Conservation (phyloP, 2,113 vertebrate species). For the Lates calcarifer region DNA sequence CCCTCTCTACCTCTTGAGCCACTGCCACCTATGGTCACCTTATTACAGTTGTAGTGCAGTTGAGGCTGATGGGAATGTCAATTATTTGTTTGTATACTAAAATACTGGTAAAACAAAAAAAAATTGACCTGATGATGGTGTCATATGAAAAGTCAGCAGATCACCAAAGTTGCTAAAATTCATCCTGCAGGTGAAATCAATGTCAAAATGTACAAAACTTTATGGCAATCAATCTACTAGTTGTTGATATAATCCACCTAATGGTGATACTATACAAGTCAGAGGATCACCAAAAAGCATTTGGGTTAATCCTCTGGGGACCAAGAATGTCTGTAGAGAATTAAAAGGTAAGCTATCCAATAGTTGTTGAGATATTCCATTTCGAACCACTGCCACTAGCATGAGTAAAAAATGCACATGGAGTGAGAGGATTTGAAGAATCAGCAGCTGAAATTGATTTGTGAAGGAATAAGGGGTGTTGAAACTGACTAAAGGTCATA, state of each 20-base stretch:
- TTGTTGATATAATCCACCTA: no score
- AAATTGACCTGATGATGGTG: not conserved
- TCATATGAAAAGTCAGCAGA: not conserved
- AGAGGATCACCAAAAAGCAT: not conserved
- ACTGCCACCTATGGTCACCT: no score
- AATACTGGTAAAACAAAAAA: no score
- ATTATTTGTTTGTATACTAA: no score
- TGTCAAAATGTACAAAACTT: no score
- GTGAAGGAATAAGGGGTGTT: not conserved
- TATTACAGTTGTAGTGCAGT: no score
- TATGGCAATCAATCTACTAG: not conserved
- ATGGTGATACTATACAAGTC: not conserved
- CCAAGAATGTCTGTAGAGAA: not conserved
- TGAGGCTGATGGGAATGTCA: no score
- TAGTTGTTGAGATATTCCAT: not conserved
- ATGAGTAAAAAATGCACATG: no score
- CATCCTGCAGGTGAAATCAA: not conserved
- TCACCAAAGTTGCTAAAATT: not conserved
- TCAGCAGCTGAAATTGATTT: not conserved
- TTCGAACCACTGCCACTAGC: not conserved
- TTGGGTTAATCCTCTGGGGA: not conserved
- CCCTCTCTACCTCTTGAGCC: no score
- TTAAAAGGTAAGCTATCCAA: not conserved
- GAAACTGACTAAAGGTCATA: not conserved
- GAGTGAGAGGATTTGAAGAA: no score